Base-by-base conservation (phyloP, 2,113 vertebrate genomes). In the Alethe diademata region DNA sequence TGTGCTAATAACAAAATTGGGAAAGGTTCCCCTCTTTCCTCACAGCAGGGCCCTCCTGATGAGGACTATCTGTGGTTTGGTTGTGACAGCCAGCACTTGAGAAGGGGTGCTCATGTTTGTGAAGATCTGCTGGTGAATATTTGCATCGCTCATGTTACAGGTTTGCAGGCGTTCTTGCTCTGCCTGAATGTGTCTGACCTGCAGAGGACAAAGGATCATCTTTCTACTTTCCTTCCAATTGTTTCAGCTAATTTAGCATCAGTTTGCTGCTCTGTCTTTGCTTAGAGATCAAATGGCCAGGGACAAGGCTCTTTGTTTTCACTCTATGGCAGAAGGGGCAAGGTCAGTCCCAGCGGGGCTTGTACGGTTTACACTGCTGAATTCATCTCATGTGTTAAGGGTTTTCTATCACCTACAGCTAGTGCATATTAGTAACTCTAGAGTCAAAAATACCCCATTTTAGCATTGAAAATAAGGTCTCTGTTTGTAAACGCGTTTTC, bases 211-310 rank as follows among this genome's bases (percentile, higher is more conserved):
- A 66, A 92, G 61, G 72, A 93, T 86, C 53, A 33, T 83, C 85
- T 93, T 94, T 88, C 92, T 86, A 57, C 85, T 92, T 73, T 57
- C 78, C 67, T 96, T 93, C 60, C 64, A 76, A 42, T 95, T 90
- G 60, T 73, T 92, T 70, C 90, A 92, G 90, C 90, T 92, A 80
- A 64, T 78, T 80, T 88, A 80, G 67, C 82, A 80, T 73, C 74
- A n/a, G 28, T 82, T 72, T 56, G 50, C 73, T 83, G 78, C 50
- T 70, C 93, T 90, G 57, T 94, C 92, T 86, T 91, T 88, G 60
- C 67, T 62, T 79, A 60, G 85, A 71, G 72, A 74, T 92, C 91
- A 91, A 62, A 90, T 88, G 33, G 65, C 48, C 42, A 47, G 75
- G 67, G 67, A 70, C 42, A 86, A 86, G 42, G 42, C 64, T 95